Conservation (phyloP, 2,888 invertebrate genomes). For the Trachelus tabidus region DNA sequence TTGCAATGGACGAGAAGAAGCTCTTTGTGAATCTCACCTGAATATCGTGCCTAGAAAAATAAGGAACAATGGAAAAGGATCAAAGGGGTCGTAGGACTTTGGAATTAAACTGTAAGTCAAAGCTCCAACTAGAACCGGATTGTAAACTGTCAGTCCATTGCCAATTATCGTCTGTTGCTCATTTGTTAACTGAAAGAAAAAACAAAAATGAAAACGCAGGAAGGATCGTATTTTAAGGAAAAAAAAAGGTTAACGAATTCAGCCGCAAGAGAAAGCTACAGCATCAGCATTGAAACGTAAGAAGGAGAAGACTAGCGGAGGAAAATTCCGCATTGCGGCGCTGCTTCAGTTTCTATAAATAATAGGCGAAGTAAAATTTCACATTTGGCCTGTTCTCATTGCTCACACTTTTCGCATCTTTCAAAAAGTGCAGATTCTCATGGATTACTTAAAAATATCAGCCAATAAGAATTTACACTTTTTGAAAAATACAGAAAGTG, state of each 20-base stretch:
- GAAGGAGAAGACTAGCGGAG: conserved; percentile 12
- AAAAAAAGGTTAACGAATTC: neutral
- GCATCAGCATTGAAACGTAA: neutral
- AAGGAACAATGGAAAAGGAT: conserved; percentile 46
- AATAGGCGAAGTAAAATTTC: neutral
- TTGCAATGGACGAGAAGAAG: too few species aligned
- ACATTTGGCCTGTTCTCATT: too few species aligned
- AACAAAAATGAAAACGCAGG: too few species aligned
- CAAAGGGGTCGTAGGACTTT: conserved; percentile 45
- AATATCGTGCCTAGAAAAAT: conserved; percentile 47
- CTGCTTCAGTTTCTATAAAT: conserved; percentile 2
- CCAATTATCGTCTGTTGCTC: conserved; percentile 43
- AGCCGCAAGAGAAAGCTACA: conserved; percentile 2
- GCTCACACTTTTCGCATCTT: too few species aligned
- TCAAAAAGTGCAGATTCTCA: too few species aligned
- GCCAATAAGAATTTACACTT: too few species aligned
- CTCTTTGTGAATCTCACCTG: conserved; percentile 38
- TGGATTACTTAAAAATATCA: too few species aligned
- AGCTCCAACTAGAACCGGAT: conserved; percentile 54
- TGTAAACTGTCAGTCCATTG: conserved; percentile 58
- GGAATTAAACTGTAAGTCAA: conserved; percentile 50
- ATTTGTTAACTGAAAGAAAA: conserved; percentile 19
- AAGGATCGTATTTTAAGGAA: neutral
- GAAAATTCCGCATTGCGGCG: conserved; percentile 39
- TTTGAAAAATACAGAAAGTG: too few species aligned